These are phyloP conservation scores for Protosalanx chinensis DNA, from an alignment of 2,797 vertebrate species.

Conservation along the genomic window DNA sequence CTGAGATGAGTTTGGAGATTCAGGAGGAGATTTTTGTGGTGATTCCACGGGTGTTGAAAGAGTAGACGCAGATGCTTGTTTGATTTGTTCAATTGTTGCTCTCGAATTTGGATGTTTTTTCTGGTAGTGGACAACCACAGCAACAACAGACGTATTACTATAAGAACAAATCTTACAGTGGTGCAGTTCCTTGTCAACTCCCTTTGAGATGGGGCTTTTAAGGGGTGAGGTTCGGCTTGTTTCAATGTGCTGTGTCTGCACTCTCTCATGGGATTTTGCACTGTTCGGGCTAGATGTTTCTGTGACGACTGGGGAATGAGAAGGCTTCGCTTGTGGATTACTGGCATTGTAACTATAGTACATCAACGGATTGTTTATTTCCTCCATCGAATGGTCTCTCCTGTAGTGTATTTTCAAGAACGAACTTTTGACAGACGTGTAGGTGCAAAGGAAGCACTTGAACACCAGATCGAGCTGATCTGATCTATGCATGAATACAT, in stretches of 20 bases:
- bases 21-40: conserved; percentile 17
- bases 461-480: conserved; percentile 78
- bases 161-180: conserved; percentile 84
- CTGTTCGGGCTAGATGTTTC: conserved; percentile 68
- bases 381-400: conserved; percentile 79
- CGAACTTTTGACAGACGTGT: conserved; percentile 72
- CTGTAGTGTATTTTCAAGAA: conserved; percentile 85
- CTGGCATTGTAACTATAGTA: conserved; percentile 80
- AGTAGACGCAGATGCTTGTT: conserved; percentile 67
- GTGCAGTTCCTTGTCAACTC: conserved; percentile 67
- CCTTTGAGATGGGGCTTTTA: conserved; percentile 61
- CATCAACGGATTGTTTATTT: conserved; percentile 82
- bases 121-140: conserved; percentile 89
- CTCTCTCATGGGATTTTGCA: conserved; percentile 28
- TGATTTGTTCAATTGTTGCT: conserved; percentile 84
- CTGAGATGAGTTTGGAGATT: conserved; percentile 50
- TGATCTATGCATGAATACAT: conserved; percentile 71
- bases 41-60: conserved; percentile 65
- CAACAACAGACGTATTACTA: conserved; percentile 84
- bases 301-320: conserved; percentile 65
- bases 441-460: conserved; percentile 83
- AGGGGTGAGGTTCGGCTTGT: conserved; percentile 58
- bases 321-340: conserved; percentile 63
- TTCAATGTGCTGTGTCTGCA: conserved; percentile 65
- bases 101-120: conserved; percentile 84